These are phyloP conservation scores for Torymus auratus DNA, from an alignment of 2,888 invertebrate genomes.

Conservation along the genomic window DNA sequence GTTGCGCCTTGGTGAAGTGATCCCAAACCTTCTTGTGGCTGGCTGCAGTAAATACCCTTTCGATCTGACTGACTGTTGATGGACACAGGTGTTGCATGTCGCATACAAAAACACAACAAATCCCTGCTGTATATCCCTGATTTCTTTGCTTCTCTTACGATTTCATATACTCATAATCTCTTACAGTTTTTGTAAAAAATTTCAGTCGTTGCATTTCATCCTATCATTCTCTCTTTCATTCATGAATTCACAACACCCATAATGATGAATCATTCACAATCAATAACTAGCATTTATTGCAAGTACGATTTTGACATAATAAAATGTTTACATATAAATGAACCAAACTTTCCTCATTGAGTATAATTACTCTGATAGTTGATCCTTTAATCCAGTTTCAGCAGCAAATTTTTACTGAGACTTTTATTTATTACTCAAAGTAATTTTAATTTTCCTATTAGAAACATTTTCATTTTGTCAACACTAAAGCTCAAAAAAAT, in stretches of 20 bases:
- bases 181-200: slow-evolving; percentile 45
- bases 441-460: neutral
- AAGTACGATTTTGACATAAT: slow-evolving; percentile 21
- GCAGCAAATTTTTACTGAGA: slow-evolving; percentile 31
- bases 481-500: slow-evolving; percentile 35
- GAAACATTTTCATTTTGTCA: slow-evolving; percentile 1
- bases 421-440: neutral
- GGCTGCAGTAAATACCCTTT: slow-evolving; percentile 96
- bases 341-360: slow-evolving; percentile 33
- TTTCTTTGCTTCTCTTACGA: slow-evolving; percentile 63
- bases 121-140: slow-evolving; percentile 74
- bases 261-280: slow-evolving; percentile 32
- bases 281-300: slow-evolving; percentile 29
- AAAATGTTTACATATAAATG: slow-evolving; percentile 11
- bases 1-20: slow-evolving; percentile 99
- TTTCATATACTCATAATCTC: slow-evolving; percentile 59
- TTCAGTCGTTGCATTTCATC: slow-evolving; percentile 54
- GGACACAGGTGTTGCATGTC: slow-evolving; percentile 75
- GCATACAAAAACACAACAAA: slow-evolving; percentile 77
- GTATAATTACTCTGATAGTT: slow-evolving; percentile 17
- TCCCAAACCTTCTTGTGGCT: slow-evolving; percentile 99
- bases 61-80: slow-evolving; percentile 97
- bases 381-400: slow-evolving; percentile 30
- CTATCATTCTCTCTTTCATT: slow-evolving; percentile 16
- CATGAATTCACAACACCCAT: slow-evolving; percentile 22